Evolutionary conservation across 2,113 vertebrate species (phyloP).

Genomic region (Grammomys dolichurus): DNA sequence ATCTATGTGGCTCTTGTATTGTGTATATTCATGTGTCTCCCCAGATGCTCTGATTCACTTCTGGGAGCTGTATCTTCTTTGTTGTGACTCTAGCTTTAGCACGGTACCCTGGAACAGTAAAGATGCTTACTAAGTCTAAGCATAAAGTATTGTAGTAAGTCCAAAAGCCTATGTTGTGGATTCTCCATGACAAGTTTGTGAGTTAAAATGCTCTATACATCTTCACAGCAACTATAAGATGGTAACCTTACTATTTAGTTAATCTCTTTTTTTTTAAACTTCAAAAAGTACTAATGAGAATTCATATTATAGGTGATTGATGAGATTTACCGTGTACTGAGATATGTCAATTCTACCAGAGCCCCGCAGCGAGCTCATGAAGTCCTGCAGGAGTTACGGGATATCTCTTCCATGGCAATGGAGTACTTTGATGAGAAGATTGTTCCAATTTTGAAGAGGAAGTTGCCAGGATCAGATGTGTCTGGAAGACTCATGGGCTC

Average conservation of each 20-base stretch:
- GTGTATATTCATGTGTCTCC: neutral
- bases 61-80: neutral
- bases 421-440: slow-evolving; percentile 99
- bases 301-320: slow-evolving; percentile 94
- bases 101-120: neutral
- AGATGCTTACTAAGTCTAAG: neutral
- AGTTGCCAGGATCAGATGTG: slow-evolving; percentile 96
- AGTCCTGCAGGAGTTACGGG: slow-evolving; percentile 97
- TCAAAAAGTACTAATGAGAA: slow-evolving; percentile 63
- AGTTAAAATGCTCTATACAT: neutral
- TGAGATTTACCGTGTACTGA: slow-evolving; percentile 98
- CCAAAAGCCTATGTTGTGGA: neutral
- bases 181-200: neutral
- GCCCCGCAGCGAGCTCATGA: slow-evolving; percentile 99
- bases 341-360: slow-evolving; percentile 98
- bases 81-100: neutral
- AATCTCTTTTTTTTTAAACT: slow-evolving; percentile 5
- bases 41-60: neutral
- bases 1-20: neutral
- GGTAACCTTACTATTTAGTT: neutral
- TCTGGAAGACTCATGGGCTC: slow-evolving; percentile 98
- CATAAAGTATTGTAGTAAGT: neutral
- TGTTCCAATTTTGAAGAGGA: slow-evolving; percentile 98
- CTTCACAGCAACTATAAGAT: neutral
- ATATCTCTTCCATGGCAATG: slow-evolving; percentile 99